Percentiles rank a stretch among this genome's conserved stretches.
phyloP scores from a whole-genome alignment of 35 echinoderm and acorn worm species.

The Hemicentrotus pulcherrimus region DNA sequence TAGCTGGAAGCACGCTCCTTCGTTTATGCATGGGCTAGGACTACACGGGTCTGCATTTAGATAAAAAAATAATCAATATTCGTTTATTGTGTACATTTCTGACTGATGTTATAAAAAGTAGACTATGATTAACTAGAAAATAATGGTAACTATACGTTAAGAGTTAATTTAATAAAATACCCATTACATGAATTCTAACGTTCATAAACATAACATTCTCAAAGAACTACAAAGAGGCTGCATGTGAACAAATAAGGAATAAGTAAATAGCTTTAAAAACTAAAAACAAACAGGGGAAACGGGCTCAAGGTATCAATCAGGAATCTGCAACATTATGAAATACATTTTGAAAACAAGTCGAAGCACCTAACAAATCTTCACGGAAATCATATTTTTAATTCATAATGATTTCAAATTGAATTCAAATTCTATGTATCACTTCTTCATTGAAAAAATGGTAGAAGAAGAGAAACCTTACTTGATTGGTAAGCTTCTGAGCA shows the following conservation, averaged over 20 bases:
- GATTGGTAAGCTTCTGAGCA: conserved; percentile 42
- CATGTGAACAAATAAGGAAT: no score
- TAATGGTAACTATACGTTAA: neutral
- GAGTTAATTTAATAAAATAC: neutral
- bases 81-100: neutral
- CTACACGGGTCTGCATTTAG: neutral
- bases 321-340: no score
- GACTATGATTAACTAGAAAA: neutral
- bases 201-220: no score
- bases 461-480: neutral
- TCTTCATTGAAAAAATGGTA: neutral
- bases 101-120: neutral
- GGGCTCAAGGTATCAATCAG: no score
- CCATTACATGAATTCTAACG: no score
- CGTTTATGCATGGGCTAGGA: neutral
- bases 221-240: no score
- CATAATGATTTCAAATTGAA: neutral
- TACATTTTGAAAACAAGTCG: no score
- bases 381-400: neutral
- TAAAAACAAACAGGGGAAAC: no score
- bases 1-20: neutral
- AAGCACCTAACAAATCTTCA: neutral
- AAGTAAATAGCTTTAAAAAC: no score
- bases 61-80: neutral
- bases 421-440: neutral